These are phyloP conservation scores for Pristionchus exspectatus DNA, from an alignment of 2,888 invertebrate genomes.

Conservation along the genomic window DNA sequence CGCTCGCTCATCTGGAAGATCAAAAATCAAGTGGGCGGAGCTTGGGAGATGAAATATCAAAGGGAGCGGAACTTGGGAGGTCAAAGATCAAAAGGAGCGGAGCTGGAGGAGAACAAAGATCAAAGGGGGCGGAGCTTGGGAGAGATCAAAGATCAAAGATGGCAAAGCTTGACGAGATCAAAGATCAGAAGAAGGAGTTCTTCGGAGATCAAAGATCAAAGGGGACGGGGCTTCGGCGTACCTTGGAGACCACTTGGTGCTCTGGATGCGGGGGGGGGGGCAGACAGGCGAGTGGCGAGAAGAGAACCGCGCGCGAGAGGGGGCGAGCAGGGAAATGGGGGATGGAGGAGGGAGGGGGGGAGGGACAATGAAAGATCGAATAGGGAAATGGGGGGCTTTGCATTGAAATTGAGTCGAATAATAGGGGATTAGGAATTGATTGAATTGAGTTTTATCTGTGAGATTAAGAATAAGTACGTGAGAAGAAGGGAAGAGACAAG, in stretches of 20 bases:
- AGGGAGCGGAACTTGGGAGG: not conserved
- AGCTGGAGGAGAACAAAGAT: not conserved
- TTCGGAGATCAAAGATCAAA: no score
- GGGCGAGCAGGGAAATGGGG: not conserved
- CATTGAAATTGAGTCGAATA: not conserved
- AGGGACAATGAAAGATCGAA: no score
- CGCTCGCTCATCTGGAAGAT: conserved; percentile 8
- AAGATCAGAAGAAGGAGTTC: no score
- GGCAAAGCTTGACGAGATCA: not conserved
- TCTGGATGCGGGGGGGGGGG: not conserved
- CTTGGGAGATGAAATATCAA: not conserved
- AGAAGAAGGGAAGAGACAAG: no score
- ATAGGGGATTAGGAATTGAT: not conserved
- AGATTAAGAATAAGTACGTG: no score
- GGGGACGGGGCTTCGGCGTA: not conserved
- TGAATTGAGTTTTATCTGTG: no score
- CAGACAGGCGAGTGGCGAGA: not conserved
- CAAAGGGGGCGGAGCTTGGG: not conserved
- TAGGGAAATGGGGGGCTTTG: not conserved
- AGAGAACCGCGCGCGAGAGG: conserved; percentile 4
- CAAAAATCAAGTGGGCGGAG: not conserved
- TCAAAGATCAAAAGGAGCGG: not conserved
- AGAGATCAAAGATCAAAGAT: not conserved
- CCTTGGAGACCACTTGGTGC: not conserved
- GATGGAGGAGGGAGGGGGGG: not conserved